Conservation (phyloP, 2,113 vertebrate species). For the Antechinus flavipes region DNA sequence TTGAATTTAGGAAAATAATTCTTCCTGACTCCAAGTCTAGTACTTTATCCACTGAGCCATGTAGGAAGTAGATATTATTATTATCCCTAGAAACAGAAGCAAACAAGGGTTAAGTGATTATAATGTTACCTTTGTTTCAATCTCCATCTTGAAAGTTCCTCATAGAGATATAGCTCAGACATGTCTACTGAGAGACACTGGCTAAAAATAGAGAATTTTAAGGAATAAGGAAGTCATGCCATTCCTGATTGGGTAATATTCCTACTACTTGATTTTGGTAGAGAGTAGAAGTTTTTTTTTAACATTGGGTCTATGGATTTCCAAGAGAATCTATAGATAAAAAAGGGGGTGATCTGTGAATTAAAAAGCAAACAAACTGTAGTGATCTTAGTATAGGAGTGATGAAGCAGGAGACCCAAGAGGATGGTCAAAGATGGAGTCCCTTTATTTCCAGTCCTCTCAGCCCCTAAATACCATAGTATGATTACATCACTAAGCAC, state of each 20-base stretch:
- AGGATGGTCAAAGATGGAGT: no score
- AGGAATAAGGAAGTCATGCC: neutral
- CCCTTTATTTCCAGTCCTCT: no score
- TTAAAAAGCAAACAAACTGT: no score
- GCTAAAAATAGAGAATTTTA: neutral
- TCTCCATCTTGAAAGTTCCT: neutral
- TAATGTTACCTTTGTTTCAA: neutral
- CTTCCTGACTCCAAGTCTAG: no score
- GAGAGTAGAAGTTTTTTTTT: neutral
- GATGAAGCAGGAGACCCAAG: no score
- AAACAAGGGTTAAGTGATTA: neutral
- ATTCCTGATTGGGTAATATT: neutral
- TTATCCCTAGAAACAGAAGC: no score
- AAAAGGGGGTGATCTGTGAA: neutral
- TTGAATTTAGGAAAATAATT: no score
- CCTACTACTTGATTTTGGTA: neutral
- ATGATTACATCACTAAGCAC: no score
- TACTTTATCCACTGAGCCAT: no score
- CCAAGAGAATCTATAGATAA: neutral
- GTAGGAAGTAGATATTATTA: no score
- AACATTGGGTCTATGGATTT: neutral
- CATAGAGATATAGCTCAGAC: neutral
- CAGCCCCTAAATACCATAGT: no score
- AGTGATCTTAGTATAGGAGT: no score
- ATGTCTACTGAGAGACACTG: neutral